Evolutionary conservation across 2,113 vertebrate genomes (phyloP).

Genomic region (Salvator merianae): DNA sequence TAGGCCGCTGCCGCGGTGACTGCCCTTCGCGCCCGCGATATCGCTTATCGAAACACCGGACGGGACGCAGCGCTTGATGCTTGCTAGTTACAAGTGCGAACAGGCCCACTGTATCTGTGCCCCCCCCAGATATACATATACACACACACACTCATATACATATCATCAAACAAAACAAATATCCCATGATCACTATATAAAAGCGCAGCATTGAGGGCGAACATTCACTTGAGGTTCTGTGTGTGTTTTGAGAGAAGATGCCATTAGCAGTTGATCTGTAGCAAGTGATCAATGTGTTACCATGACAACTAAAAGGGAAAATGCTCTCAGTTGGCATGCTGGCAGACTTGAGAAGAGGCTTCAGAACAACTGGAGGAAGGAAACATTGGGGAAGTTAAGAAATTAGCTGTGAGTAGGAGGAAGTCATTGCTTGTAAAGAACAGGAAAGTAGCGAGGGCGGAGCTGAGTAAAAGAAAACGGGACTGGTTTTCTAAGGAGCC

Average conservation of each 20-base stretch:
- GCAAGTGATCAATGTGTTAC: slow-evolving; percentile 20
- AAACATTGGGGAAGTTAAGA: background rate
- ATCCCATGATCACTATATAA: fast-evolving
- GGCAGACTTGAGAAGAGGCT: background rate
- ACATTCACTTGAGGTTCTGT: background rate
- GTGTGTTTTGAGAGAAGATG: background rate
- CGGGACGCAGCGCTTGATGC: no score
- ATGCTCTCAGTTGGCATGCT: background rate
- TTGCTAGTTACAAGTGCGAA: no score
- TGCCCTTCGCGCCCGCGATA: no score
- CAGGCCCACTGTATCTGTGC: no score
- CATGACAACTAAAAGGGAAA: slow-evolving; percentile 30
- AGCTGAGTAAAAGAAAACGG: background rate
- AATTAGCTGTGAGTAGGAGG: background rate
- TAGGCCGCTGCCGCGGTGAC: no score
- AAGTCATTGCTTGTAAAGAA: background rate
- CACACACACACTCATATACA: no score
- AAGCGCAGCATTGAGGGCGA: background rate
- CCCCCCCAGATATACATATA: no score
- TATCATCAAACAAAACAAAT: no score
- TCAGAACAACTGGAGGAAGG: background rate
- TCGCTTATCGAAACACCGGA: no score
- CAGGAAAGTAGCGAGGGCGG: background rate
- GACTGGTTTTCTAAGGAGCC: background rate
- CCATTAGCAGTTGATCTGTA: background rate